Evolutionary conservation across 2,888 invertebrate species (phyloP), one percentile per base, ranked within the genome.

Genomic region (Hermaeophaga mercurialis): DNA sequence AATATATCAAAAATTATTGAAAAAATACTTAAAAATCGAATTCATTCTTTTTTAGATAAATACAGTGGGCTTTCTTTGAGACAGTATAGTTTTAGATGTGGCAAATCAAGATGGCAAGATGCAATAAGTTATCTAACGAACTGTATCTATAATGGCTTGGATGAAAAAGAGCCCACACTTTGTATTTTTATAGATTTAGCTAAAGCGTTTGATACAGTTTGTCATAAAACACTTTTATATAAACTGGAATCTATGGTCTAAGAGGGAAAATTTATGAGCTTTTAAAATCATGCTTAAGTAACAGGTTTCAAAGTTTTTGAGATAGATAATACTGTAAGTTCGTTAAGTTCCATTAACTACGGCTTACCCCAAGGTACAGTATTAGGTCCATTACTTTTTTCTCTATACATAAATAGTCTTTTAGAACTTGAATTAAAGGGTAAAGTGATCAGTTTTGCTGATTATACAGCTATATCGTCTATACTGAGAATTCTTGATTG

Each of bases 151-250:
- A 18, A 31, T 11, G 33, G 44, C 3, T 18, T 54, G 6, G 17
- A 54, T 38, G 24, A 45, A 14, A 15, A 18, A n/a, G 38, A 38
- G 6, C 45, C 38, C 8, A 11, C 39, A 9, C 6, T 54, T 15
- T 36, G 26, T 8, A 31, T 47, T 6, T 38, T 53, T n/a, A 26
- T 43, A 6, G 53, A 53, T 26, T 18, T 53, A 8, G 9, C 45
- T 26, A 53, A 53, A 28, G 53, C 53, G 9, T 53, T 45, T 38
- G 53, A 53, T 28, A 41, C 39, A 9, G 45, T 53, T 17, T 11
- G 15, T 9, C 53, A 53, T 45, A 15, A 18, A 15, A 14, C 45
- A 28, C 39, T 49, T 24, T 18, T 49, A 5, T 28, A 49, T 17
- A 24, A n/a, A 3, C 17, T 49, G 15, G 39, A 49, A 49, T 5